Percentiles rank a stretch among this genome's conserved stretches.
Evolutionary conservation across 1,140 invertebrate species (phyloP).

Genomic region (Sitodiplosis mosellana): DNA sequence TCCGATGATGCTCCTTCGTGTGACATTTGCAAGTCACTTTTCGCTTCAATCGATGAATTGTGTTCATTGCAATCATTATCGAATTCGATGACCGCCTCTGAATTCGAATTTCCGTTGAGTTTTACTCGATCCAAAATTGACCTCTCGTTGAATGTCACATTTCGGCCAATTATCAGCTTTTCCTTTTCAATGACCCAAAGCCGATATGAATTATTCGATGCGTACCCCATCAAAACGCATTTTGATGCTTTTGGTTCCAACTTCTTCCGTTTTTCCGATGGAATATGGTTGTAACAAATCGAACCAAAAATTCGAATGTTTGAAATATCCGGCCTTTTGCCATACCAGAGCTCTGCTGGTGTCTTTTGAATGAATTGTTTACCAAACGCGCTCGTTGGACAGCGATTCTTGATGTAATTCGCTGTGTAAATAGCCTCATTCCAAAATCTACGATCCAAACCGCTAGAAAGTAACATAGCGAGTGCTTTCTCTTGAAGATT

Average conservation of each 20-base stretch:
- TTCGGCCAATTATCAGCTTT: neutral
- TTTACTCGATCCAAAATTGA: too few relatives aligned
- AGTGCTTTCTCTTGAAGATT: slow-evolving; percentile 14
- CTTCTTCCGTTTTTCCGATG: slow-evolving; percentile 1
- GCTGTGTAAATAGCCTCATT: slow-evolving; percentile 12
- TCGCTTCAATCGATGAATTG: neutral
- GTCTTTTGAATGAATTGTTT: slow-evolving; percentile 5
- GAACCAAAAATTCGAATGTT: slow-evolving; percentile 15
- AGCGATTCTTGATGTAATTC: slow-evolving; percentile 13
- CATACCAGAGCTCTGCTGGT: slow-evolving; percentile 16
- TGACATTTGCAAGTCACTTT: slow-evolving; percentile 1
- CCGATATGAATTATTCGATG: slow-evolving; percentile 12
- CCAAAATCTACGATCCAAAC: slow-evolving; percentile 13
- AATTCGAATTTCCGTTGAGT: too few relatives aligned
- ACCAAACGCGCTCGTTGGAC: slow-evolving; percentile 3
- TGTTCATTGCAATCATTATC: neutral
- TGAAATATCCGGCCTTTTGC: slow-evolving; percentile 11
- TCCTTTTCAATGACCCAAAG: slow-evolving; percentile 8
- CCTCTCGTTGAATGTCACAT: slow-evolving; percentile 6
- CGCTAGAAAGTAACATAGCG: slow-evolving; percentile 6
- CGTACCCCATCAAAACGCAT: slow-evolving; percentile 10
- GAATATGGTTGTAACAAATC: slow-evolving; percentile 4
- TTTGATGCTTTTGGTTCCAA: slow-evolving; percentile 4
- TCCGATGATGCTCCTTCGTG: slow-evolving; percentile 1
- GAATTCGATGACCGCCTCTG: too few relatives aligned